Conservation (phyloP, 1,140 invertebrate genomes). For the Ctenoplectra terminalis region DNA sequence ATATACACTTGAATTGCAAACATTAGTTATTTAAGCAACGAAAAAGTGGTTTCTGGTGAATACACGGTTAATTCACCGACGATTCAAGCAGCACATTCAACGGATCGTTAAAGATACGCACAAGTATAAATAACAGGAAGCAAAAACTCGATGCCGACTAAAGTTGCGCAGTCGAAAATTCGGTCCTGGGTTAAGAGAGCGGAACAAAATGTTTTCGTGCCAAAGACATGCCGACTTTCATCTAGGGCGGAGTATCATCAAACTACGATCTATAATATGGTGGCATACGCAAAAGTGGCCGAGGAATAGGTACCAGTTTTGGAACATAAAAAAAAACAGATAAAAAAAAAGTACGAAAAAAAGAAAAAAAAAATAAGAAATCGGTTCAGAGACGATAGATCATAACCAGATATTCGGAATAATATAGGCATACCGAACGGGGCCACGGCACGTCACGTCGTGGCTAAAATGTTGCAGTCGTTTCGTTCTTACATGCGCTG, state of each 20-base stretch:
- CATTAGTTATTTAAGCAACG: not conserved
- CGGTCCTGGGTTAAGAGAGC: slow-evolving; percentile 25
- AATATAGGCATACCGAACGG: slow-evolving; percentile 62
- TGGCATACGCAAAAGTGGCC: slow-evolving; percentile 26
- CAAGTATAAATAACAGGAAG: not conserved
- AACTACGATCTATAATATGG: slow-evolving; percentile 3
- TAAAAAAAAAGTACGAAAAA: not conserved
- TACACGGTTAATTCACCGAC: not conserved
- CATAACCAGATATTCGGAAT: slow-evolving; percentile 48
- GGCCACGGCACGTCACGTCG: slow-evolving; percentile 70
- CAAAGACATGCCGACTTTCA: slow-evolving; percentile 23
- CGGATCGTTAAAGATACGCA: slow-evolving; percentile 2
- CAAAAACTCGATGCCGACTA: slow-evolving; percentile 25
- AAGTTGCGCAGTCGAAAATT: slow-evolving; percentile 15
- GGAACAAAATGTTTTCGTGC: slow-evolving; percentile 33
- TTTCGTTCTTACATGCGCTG: slow-evolving; percentile 78
- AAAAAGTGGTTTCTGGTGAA: not conserved
- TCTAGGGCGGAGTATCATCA: slow-evolving; percentile 3
- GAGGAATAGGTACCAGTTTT: not conserved
- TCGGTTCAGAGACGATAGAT: slow-evolving; percentile 27
- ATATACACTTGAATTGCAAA: not conserved
- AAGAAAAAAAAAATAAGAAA: not conserved
- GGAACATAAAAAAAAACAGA: slow-evolving; percentile 5
- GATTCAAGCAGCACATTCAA: slow-evolving; percentile 2
- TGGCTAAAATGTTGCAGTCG: slow-evolving; percentile 58